Conservation (phyloP, 2,113 vertebrate genomes). For the Okapia johnstoni region DNA sequence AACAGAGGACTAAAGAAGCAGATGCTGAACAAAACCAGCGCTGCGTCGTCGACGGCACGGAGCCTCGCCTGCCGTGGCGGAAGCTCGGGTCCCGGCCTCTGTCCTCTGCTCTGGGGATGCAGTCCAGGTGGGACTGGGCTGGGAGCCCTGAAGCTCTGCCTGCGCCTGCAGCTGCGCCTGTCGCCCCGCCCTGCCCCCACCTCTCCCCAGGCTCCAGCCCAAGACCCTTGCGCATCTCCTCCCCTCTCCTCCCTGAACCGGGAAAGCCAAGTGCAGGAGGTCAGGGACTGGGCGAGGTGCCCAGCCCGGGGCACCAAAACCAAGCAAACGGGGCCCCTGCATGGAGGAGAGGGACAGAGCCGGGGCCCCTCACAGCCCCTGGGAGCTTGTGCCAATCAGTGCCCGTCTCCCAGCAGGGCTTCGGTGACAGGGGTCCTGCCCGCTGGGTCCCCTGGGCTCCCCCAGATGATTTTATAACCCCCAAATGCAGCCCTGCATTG, state of each 20-base stretch:
- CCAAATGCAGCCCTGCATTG: neutral
- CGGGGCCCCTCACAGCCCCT: too few species aligned
- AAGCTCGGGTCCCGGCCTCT: neutral
- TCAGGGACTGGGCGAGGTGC: too few species aligned
- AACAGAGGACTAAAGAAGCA: neutral
- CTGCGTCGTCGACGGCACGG: fast-evolving
- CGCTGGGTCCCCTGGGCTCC: neutral
- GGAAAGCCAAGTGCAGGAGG: too few species aligned
- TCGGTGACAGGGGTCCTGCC: neutral
- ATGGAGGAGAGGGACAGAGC: neutral
- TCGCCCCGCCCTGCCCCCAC: neutral
- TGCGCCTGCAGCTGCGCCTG: neutral
- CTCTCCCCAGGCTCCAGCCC: neutral
- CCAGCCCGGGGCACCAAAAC: neutral
- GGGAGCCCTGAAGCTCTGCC: neutral
- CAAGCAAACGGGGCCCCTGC: neutral
- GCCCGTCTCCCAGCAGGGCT: too few species aligned
- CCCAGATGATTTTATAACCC: neutral
- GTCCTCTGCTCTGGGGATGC: neutral
- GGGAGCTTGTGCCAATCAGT: neutral
- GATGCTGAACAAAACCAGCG: neutral
- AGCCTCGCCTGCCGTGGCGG: fast-evolving
- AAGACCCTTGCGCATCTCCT: neutral
- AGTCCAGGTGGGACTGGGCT: neutral
- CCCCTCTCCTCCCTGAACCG: neutral